A percentile compares a stretch with the other conserved stretches of the same genome.
phyloP scores from a whole-genome alignment of 2,888 invertebrate genomes.

The Dynastes tityus region DNA sequence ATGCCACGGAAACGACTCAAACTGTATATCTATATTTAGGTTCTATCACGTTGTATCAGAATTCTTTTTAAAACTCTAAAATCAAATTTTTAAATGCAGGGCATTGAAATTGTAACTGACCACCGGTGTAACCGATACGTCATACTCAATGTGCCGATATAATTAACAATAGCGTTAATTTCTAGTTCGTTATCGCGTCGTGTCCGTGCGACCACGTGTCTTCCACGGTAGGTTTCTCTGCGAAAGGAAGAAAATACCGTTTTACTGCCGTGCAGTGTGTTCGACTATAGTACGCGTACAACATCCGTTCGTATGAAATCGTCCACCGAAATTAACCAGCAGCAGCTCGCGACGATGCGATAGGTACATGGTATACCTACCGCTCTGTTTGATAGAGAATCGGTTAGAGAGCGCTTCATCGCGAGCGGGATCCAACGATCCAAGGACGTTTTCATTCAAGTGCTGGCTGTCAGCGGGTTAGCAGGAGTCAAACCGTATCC shows the following conservation, averaged over 20 bases:
- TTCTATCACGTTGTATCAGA: too few relatives aligned
- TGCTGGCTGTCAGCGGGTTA: slow-evolving; percentile 42
- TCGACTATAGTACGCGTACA: not conserved
- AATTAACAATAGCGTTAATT: slow-evolving; percentile 35
- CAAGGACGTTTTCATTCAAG: slow-evolving; percentile 46
- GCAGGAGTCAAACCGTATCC: slow-evolving; percentile 27
- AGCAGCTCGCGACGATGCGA: not conserved
- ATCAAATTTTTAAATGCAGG: too few relatives aligned
- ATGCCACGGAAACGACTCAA: too few relatives aligned
- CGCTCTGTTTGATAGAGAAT: slow-evolving; percentile 6
- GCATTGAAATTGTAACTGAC: not conserved
- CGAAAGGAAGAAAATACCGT: slow-evolving; percentile 40
- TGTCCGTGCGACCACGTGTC: slow-evolving; percentile 28
- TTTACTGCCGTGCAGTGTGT: not conserved
- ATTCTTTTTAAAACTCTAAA: too few relatives aligned
- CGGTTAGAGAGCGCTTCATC: slow-evolving; percentile 29
- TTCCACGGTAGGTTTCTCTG: not conserved
- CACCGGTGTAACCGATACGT: slow-evolving; percentile 6
- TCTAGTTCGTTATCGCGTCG: slow-evolving; percentile 25
- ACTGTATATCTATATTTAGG: too few relatives aligned
- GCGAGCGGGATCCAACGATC: slow-evolving; percentile 23
- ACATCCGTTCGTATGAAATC: slow-evolving; percentile 9
- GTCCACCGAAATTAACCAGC: slow-evolving; percentile 14
- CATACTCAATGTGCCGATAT: slow-evolving; percentile 24
- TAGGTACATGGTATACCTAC: not conserved